phyloP scores from a whole-genome alignment of 2,113 vertebrate genomes.

The Plectropomus leopardus region DNA sequence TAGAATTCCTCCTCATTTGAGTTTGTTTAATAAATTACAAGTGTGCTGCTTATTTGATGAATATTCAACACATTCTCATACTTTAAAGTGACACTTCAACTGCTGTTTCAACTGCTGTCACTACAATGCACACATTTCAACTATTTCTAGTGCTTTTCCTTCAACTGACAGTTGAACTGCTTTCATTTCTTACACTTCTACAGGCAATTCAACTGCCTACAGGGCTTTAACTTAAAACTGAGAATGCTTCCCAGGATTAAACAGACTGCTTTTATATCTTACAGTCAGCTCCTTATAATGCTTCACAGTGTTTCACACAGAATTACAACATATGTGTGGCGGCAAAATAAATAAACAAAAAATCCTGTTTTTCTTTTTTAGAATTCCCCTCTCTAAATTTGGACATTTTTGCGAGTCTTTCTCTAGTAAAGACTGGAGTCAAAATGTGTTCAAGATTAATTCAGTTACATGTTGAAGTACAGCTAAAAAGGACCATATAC shows the following conservation, averaged over 20 bases:
- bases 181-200: constrained; percentile 19
- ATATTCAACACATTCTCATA: not conserved
- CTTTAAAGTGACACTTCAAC: constrained; percentile 38
- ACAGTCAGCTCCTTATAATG: not conserved
- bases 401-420: no score
- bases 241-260: not conserved
- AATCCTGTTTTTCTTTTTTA: no score
- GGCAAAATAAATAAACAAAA: no score
- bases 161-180: constrained; percentile 21
- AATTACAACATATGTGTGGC: no score
- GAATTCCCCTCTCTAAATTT: no score
- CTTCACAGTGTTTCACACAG: not conserved
- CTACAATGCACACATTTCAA: not conserved
- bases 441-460: not conserved
- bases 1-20: constrained; percentile 5
- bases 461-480: not conserved
- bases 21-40: constrained; percentile 22
- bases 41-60: not conserved
- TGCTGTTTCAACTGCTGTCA: constrained; percentile 18
- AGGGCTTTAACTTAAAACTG: not conserved
- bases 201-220: constrained; percentile 9
- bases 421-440: not conserved
- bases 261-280: not conserved
- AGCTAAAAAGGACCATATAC: not conserved
- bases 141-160: not conserved